Base-by-base conservation (phyloP, 1,140 invertebrate species). In the Grapholita molesta region DNA sequence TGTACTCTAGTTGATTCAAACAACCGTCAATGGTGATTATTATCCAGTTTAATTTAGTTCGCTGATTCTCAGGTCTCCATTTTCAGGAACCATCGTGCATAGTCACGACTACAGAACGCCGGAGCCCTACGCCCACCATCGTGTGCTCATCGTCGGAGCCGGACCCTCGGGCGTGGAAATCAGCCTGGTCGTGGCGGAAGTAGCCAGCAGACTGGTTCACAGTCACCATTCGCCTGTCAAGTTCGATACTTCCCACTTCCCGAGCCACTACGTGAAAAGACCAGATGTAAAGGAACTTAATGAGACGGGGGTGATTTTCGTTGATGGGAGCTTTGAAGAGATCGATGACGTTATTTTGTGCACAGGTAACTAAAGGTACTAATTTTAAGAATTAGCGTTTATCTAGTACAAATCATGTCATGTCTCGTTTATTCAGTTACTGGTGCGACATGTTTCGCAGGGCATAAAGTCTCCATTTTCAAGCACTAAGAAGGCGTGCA, bases 151-250 rank as follows among this genome's bases (percentile, higher is more conserved):
- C 24, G 89, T 99, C 18, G 98, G 98, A 3, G 96, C 95, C 53
- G 97, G 96, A 23, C 95, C 97, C 15, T 98, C 97, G 6, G 97
- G 97, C 2, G 93, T 95, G 92, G 97, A 98, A 82, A 94, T 98
- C 42, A 93, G 95, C 5, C 82, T 97, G 18, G 96, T 97, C 73
- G 94, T 98, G 65, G 94, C 96, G 0, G 86, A 86, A 38, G 89
- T 93, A 8, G 95, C 95, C 4, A 92, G 93, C 71, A 88, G 93
- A 52, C 94, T 97, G n/a, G 84, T 93, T 21, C 86, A 96, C 33
- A 96, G 95, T 77, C 95, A 96, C 80, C 95, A 96, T 71, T 88
- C 84, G 0, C 72, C 67, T 53, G 68, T 82, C 1, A 79, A 92
- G 12, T 91, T 90, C 18, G 92, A 48, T 21, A 21, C 89, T 6